A percentile compares a stretch with the other conserved stretches of the same genome.
Conservation (phyloP, 2,113 vertebrate genomes). For the Sinocyclocheilus rhinocerous region DNA sequence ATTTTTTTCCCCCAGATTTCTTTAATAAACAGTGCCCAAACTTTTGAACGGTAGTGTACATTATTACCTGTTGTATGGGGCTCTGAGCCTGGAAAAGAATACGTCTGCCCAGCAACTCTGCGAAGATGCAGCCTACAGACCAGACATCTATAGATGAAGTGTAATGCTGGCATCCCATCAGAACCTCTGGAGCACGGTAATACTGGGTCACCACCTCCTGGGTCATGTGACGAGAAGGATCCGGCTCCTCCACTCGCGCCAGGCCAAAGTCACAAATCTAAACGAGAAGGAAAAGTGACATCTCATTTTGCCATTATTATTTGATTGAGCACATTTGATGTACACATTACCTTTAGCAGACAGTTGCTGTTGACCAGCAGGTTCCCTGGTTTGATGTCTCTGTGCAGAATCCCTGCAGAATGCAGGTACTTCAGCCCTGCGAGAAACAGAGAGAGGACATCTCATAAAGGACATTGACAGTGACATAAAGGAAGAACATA, state of each 20-base stretch:
- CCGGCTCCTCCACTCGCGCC: conserved; percentile 82
- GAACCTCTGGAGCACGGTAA: conserved; percentile 83
- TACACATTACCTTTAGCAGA: conserved; percentile 77
- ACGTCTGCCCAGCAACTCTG: conserved; percentile 79
- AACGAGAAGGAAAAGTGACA: background rate
- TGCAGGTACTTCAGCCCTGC: conserved; percentile 82
- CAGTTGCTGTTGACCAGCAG: conserved; percentile 86
- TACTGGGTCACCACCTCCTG: conserved; percentile 88
- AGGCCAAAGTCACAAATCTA: conserved; percentile 85
- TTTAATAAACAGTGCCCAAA: too few species aligned
- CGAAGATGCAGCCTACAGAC: conserved; percentile 86
- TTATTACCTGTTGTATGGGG: conserved; percentile 81
- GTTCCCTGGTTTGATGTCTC: conserved; percentile 85
- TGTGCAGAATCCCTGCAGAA: conserved; percentile 81
- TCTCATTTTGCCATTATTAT: background rate
- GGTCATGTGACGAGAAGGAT: conserved; percentile 84
- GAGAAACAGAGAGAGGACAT: background rate
- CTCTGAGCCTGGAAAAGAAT: conserved; percentile 86
- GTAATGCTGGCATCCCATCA: conserved; percentile 84
- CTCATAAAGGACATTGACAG: background rate
- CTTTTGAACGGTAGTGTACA: background rate
- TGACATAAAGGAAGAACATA: background rate
- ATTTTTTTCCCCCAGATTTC: too few species aligned
- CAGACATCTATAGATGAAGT: conserved; percentile 83
- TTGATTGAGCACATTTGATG: background rate